These are phyloP conservation scores for Tetranychus urticae DNA, from an alignment of 1,140 invertebrate genomes.

Conservation along the genomic window DNA sequence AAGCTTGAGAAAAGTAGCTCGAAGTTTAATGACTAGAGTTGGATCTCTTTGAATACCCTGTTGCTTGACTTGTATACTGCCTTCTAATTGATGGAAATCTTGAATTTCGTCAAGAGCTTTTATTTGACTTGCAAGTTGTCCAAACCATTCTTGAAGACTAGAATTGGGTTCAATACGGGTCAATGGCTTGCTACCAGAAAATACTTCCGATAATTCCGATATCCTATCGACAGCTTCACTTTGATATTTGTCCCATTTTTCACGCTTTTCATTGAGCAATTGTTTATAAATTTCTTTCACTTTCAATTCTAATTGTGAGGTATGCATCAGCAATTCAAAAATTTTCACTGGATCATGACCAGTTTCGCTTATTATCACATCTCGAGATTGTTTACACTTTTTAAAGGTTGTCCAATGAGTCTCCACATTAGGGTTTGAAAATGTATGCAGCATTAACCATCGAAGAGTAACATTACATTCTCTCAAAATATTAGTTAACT, in stretches of 20 bases:
- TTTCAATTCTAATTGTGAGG: constrained; percentile 68
- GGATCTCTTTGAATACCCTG: constrained; percentile 68
- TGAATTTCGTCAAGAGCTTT: constrained; percentile 52
- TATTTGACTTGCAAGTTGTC: constrained; percentile 61
- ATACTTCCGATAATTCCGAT: constrained; percentile 62
- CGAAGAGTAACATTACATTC: no score
- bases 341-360: no score
- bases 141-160: constrained; percentile 69
- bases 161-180: constrained; percentile 68
- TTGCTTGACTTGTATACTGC: constrained; percentile 67
- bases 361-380: no score
- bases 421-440: constrained; percentile 19
- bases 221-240: constrained; percentile 47
- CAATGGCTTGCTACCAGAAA: constrained; percentile 59
- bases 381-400: no score
- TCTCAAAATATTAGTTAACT: no score
- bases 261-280: constrained; percentile 48
- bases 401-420: no score
- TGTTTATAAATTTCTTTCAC: constrained; percentile 39
- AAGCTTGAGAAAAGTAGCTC: constrained; percentile 80
- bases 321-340: constrained; percentile 61
- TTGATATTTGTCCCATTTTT: constrained; percentile 46
- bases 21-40: constrained; percentile 58
- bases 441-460: no score
- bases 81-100: constrained; percentile 81